These are phyloP conservation scores for Melanotus villosus DNA, from an alignment of 2,888 invertebrate species.

Conservation along the genomic window DNA sequence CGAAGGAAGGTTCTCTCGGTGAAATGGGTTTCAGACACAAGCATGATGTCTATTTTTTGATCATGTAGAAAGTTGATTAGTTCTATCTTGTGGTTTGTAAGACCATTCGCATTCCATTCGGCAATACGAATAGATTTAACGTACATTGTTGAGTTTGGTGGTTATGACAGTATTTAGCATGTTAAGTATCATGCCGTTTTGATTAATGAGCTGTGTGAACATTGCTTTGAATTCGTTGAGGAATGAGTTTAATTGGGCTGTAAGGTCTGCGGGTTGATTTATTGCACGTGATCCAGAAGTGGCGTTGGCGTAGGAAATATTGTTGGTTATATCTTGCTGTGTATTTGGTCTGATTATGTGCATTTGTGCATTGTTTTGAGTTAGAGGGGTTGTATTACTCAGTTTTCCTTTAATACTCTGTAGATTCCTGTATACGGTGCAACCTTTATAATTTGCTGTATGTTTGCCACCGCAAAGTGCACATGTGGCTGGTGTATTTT, in stretches of 20 bases:
- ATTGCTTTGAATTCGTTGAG: background rate
- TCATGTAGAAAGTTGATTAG: constrained; percentile 5
- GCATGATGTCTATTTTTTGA: constrained; percentile 1
- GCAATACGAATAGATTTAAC: background rate
- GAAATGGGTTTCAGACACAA: constrained; percentile 1
- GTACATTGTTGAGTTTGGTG: background rate
- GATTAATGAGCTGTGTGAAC: background rate
- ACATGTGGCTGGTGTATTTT: background rate
- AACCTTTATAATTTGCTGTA: constrained; percentile 10
- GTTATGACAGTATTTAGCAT: constrained; percentile 10
- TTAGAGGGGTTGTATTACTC: background rate
- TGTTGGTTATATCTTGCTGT: background rate
- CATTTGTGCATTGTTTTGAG: background rate
- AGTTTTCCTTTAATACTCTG: no score
- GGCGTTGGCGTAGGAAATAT: background rate
- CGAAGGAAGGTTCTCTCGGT: background rate
- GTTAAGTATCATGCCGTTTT: constrained; percentile 10
- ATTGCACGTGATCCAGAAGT: background rate
- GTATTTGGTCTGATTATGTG: background rate
- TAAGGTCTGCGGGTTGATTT: background rate
- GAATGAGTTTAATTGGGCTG: background rate
- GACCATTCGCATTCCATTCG: constrained; percentile 7
- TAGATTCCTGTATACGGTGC: background rate
- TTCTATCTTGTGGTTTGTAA: constrained; percentile 9
- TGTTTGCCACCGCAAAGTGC: background rate